Evolutionary conservation across 2,113 vertebrate species (phyloP), one percentile per base, ranked within the genome.

Genomic region (Mesoclemmys tuberculata): DNA sequence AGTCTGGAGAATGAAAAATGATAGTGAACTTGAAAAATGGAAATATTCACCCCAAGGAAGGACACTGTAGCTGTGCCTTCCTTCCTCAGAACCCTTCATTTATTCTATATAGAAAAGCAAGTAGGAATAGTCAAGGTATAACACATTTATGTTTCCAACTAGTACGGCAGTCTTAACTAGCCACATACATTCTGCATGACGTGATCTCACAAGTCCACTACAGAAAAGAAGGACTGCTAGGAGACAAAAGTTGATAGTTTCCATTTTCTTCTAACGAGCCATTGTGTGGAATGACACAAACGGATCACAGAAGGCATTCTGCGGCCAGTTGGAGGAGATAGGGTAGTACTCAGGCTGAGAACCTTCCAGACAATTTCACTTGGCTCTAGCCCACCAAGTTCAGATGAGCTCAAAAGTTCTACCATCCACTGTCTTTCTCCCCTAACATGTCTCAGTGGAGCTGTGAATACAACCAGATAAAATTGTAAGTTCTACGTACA

Each of bases 111-210:
- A 86, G 89, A 94, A 82, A 71, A 0, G 21, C 27, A 84, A 54
- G 85, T 85, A 82, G 90, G 94, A 92, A 92, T 96, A 86, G 24
- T 87, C 51, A 68, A n/a, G 35, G 35, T n/a, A 4, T 35, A 71
- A 38, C n/a, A 91, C 89, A 95, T 97, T 97, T 96, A 94, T 95
- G 94, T 96, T 97, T 95, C 93, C 95, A 94, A 81, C 64, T 91
- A 91, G 82, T 88, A 85, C 55, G 81, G 91, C 84, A 88, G 55
- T 96, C 91, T 90, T 87, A 89, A 96, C 85, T 87, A 88, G 51
- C 22, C 95, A 5, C 79, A 79, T 82, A 88, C 91, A 89, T 82
- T 13, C 71, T 88, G 71, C 75, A 31, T 56, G 85, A 52, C 85
- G 58, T 44, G 8, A 0, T 85, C 79, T 85, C 84, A 46, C 71